phyloP scores from a whole-genome alignment of 2,888 invertebrate species.

The Arenicola marina region DNA sequence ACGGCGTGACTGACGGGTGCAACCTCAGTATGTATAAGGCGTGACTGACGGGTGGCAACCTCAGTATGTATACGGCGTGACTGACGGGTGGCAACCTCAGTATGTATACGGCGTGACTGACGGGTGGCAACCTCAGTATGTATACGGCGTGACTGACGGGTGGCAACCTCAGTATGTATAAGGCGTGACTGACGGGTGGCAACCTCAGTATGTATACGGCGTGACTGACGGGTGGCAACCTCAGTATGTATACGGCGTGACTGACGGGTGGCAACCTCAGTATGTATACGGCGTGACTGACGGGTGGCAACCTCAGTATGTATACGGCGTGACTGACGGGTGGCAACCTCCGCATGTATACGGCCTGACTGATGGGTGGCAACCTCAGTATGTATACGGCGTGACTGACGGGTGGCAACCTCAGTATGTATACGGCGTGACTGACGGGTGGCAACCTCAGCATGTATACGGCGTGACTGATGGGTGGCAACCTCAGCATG shows the following conservation, averaged over 20 bases:
- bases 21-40: background rate
- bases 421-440: background rate
- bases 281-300: background rate
- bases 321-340: background rate
- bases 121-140: too few species aligned
- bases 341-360: too few species aligned
- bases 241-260: background rate
- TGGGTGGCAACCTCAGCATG: too few species aligned
- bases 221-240: background rate
- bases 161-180: too few species aligned
- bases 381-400: background rate
- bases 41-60: background rate
- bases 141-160: background rate
- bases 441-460: too few species aligned
- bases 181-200: background rate
- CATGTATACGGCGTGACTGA: background rate
- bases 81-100: too few species aligned
- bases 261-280: too few species aligned
- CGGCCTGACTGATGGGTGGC: too few species aligned
- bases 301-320: too few species aligned
- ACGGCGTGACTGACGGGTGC: background rate
- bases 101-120: background rate
- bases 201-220: background rate
- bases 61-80: background rate
- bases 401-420: background rate